Percentiles rank a stretch among this genome's conserved stretches.
These are phyloP conservation scores for Isurus oxyrinchus DNA, from an alignment of 2,113 vertebrate species.

Conservation along the genomic window DNA sequence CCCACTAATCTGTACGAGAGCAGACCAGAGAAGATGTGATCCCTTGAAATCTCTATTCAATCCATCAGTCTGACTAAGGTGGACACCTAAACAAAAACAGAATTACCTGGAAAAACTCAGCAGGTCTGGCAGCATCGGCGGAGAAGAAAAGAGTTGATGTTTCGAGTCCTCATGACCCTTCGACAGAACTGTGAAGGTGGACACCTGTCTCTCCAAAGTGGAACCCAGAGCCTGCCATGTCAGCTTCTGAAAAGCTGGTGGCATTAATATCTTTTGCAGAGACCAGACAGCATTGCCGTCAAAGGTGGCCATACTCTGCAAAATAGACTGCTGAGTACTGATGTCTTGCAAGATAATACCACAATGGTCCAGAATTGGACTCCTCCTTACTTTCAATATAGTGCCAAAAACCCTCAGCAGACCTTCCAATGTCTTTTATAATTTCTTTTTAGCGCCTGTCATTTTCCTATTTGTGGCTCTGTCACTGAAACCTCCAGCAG, in stretches of 20 bases:
- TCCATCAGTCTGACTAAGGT: not conserved
- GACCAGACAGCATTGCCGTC: too few relatives aligned
- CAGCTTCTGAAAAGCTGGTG: not conserved
- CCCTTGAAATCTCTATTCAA: not conserved
- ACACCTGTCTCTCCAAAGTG: not conserved
- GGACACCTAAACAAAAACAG: too few relatives aligned
- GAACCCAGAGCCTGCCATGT: not conserved
- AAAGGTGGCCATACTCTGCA: not conserved
- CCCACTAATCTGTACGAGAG: not conserved
- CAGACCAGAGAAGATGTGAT: not conserved
- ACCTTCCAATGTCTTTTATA: not conserved
- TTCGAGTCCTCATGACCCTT: too few relatives aligned
- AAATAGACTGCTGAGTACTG: not conserved
- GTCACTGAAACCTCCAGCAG: not conserved
- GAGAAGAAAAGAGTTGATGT: too few relatives aligned
- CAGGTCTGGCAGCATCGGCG: too few relatives aligned
- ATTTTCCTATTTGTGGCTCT: not conserved
- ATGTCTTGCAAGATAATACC: not conserved
- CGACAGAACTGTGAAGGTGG: too few relatives aligned
- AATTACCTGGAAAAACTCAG: too few relatives aligned
- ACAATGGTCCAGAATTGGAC: not conserved
- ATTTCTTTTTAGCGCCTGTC: not conserved
- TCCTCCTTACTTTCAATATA: not conserved
- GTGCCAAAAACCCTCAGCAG: not conserved
- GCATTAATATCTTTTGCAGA: not conserved